A percentile compares a stretch with the other conserved stretches of the same genome.
phyloP scores from a whole-genome alignment of 2,113 vertebrate species.

The Pterocles burchelli region DNA sequence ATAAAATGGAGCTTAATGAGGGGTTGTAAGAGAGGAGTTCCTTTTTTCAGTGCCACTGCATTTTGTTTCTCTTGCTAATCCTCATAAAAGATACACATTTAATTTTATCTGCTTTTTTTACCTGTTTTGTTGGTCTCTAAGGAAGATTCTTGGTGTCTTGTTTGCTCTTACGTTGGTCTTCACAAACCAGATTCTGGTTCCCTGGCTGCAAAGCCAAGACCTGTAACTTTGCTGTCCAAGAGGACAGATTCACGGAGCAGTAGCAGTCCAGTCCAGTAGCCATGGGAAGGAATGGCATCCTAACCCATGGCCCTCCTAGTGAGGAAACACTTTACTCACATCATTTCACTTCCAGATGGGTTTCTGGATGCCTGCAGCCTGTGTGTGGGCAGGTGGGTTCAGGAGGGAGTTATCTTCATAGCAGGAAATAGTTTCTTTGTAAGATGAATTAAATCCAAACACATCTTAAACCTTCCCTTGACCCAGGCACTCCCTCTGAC shows the following conservation, averaged over 20 bases:
- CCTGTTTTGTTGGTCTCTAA: background rate
- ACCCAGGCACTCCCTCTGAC: conserved; percentile 69
- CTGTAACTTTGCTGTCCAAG: background rate
- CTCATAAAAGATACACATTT: conserved; percentile 11
- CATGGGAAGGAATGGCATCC: conserved; percentile 46
- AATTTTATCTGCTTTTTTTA: background rate
- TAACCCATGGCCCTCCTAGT: conserved; percentile 59
- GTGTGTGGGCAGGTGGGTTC: conserved; percentile 74
- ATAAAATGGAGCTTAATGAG: conserved; percentile 40
- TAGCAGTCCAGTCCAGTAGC: conserved; percentile 42
- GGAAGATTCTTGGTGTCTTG: background rate
- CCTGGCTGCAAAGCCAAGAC: background rate
- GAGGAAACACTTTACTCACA: conserved; percentile 63
- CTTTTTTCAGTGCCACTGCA: conserved; percentile 3
- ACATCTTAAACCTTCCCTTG: conserved; percentile 69
- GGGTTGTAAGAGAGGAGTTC: conserved; percentile 18
- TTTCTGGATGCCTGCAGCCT: conserved; percentile 64
- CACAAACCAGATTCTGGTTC: background rate
- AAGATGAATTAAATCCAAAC: conserved; percentile 71
- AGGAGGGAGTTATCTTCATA: conserved; percentile 68
- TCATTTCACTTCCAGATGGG: conserved; percentile 63
- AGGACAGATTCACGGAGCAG: background rate
- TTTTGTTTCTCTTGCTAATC: conserved; percentile 37
- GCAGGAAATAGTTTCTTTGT: conserved; percentile 72
- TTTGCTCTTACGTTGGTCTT: conserved; percentile 2